Evolutionary conservation across 1,140 invertebrate genomes (phyloP), one percentile per base, ranked within the genome.

Genomic region (Heliothis virescens): DNA sequence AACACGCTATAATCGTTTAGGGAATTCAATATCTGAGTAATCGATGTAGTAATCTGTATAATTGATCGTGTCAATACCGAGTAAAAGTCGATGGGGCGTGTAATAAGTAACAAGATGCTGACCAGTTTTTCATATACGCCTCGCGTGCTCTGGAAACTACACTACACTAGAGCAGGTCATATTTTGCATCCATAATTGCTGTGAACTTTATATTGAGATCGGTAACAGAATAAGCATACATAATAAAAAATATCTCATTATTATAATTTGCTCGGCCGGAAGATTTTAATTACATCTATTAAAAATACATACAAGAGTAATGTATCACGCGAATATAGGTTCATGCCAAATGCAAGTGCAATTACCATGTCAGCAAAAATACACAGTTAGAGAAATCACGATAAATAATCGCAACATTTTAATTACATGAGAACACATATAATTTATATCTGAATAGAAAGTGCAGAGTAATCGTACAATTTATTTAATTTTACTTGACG

Each of bases 131-230:
- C 67, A 72, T 53, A 53, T 21, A 72, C 71, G 13, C n/a, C 34
- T 79, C 41, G 57, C 78, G 57, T 79, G 67, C 59, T 52, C 55
- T 12, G 57, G 21, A 26, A 26, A 26, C 21, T 26, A 26, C 2
- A 26, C 21, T 26, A 26, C 57, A 55, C 60, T 53, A 50, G 48
- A 65, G 41, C 60, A 65, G 74, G 29, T 77, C 48, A 77, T 65
- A 47, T 53, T 77, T 53, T 63, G 60, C 47, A 65, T 77, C 53
- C 26, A 29, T 65, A 53, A 65, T 65, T 55, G 29, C 63, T 84
- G 77, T 85, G 81, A 82, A 75, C 73, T 83, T 84, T 87, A 50
- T 26, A 60, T 50, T 48, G 16, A 26, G 55, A 62, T 29, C 48
- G 29, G 48, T 75, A 75, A 48, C 57, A 60, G 57, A 65, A 76